phyloP scores from a whole-genome alignment of 2,113 vertebrate genomes.

The Struthidea cinerea region DNA sequence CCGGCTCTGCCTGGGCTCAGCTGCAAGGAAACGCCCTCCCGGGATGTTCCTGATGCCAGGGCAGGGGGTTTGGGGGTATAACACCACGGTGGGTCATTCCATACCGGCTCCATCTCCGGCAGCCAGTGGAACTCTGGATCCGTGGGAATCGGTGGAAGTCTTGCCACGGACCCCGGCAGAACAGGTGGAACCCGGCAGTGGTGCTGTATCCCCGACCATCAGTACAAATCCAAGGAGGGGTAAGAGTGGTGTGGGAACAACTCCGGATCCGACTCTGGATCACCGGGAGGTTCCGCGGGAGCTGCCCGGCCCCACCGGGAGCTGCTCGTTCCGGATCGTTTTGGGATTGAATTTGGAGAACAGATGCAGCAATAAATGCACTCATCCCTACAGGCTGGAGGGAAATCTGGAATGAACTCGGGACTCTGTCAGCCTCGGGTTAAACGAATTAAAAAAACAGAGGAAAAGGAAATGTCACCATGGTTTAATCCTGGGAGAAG shows the following conservation, averaged over 20 bases:
- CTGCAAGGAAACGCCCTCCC: not conserved
- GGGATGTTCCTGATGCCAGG: not conserved
- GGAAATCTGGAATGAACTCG: not conserved
- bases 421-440: not conserved
- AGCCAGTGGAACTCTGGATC: not conserved
- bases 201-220: not conserved
- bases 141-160: rapidly evolving
- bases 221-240: not conserved
- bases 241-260: rapidly evolving
- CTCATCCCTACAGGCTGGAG: not conserved
- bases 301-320: not conserved
- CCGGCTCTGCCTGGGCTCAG: not conserved
- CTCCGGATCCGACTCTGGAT: not conserved
- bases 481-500: not conserved
- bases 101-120: not conserved
- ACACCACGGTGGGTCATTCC: rapidly evolving
- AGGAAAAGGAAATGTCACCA: not conserved
- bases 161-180: not conserved
- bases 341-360: slow-evolving; percentile 6
- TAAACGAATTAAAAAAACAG: not conserved
- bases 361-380: not conserved
- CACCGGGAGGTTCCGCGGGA: not conserved
- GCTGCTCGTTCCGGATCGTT: not conserved
- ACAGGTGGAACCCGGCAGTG: not conserved
- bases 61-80: rapidly evolving